phyloP scores from a whole-genome alignment of 2,113 vertebrate species.

The Ictalurus furcatus region DNA sequence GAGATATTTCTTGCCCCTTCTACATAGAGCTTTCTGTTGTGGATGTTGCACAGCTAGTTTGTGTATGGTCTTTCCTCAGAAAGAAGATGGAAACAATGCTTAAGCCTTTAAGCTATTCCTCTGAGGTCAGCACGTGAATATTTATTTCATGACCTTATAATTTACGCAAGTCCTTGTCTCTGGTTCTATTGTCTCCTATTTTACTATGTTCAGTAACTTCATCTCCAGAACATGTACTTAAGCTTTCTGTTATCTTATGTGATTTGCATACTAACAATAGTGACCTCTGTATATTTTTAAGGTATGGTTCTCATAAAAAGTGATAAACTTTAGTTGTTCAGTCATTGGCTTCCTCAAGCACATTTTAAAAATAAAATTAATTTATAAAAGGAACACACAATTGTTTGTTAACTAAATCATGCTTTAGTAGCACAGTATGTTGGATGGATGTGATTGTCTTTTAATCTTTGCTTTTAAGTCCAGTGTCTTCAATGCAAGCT shows the following conservation, averaged over 20 bases:
- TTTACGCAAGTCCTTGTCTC: conserved; percentile 34
- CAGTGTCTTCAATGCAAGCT: not conserved
- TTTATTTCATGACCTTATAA: conserved; percentile 64
- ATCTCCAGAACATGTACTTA: conserved; percentile 41
- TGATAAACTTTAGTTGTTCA: conserved; percentile 54
- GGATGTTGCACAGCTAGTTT: conserved; percentile 62
- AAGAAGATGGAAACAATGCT: conserved; percentile 47
- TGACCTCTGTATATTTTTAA: conserved; percentile 36
- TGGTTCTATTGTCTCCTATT: conserved; percentile 29
- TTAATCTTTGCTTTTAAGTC: not conserved
- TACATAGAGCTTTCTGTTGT: conserved; percentile 68
- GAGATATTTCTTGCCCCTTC: conserved; percentile 47
- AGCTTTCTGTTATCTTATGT: conserved; percentile 35
- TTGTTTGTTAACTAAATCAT: conserved; percentile 48
- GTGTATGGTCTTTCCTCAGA: conserved; percentile 50
- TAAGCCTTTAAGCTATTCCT: conserved; percentile 46
- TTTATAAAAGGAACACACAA: conserved; percentile 49
- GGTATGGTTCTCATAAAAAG: not conserved
- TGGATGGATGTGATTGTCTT: not conserved
- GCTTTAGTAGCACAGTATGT: not conserved
- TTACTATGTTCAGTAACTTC: conserved; percentile 46
- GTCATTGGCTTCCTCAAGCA: conserved; percentile 63
- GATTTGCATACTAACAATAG: conserved; percentile 40
- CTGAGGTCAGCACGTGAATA: conserved; percentile 64
- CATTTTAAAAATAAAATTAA: conserved; percentile 73